phyloP scores from a whole-genome alignment of 1,140 invertebrate species.

The Solenopsis fugax region DNA sequence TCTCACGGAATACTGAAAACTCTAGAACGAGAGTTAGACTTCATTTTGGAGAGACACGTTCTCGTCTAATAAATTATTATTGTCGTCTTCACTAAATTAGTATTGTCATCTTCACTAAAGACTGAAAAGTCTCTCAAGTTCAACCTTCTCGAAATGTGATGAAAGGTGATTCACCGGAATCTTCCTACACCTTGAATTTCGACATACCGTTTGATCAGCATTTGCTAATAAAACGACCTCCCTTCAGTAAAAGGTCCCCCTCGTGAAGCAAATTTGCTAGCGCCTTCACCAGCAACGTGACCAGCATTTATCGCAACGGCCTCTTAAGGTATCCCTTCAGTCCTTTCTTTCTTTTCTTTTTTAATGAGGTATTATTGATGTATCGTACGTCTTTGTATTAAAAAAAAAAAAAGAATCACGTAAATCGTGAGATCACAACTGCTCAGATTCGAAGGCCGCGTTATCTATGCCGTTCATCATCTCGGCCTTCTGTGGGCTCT shows the following conservation, averaged over 20 bases:
- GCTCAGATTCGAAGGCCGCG: conserved; percentile 79
- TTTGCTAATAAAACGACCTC: not conserved
- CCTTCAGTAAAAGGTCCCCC: not conserved
- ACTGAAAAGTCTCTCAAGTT: not conserved
- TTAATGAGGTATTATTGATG: conserved; percentile 55
- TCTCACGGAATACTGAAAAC: not conserved
- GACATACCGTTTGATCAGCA: not conserved
- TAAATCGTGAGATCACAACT: conserved; percentile 71
- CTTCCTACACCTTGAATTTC: not conserved
- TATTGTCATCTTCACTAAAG: not conserved
- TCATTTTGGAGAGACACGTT: not conserved
- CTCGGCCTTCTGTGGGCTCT: conserved; percentile 55
- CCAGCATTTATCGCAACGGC: not conserved
- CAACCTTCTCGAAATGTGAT: not conserved
- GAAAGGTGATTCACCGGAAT: not conserved
- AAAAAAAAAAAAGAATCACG: conserved; percentile 40
- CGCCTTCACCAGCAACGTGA: conserved; percentile 3
- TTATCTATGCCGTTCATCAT: conserved; percentile 79
- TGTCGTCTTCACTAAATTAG: not conserved
- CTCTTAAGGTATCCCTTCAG: not conserved
- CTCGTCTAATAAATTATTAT: conserved; percentile 8
- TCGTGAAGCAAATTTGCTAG: conserved; percentile 1
- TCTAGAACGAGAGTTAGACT: not conserved
- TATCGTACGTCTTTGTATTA: conserved; percentile 32
- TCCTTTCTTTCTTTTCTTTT: not conserved